Conservation (phyloP, 2,888 invertebrate genomes). For the Mylabris sibirica region DNA sequence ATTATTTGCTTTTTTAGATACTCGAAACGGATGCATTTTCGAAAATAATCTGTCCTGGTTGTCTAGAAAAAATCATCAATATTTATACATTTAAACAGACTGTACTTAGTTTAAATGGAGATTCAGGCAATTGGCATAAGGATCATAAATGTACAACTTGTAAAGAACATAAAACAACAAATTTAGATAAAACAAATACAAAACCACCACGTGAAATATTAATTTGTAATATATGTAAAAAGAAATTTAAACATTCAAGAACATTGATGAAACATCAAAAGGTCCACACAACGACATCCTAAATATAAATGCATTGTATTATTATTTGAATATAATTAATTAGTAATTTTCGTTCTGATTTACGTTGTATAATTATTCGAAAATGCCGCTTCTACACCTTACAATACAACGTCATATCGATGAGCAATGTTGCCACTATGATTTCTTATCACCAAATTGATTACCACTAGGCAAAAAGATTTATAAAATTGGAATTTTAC, state of each 20-base stretch:
- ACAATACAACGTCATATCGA: too few relatives aligned
- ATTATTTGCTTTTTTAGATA: slow-evolving; percentile 1
- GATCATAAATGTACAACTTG: not conserved
- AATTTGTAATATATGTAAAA: slow-evolving; percentile 6
- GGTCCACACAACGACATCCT: not conserved
- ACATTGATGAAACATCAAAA: slow-evolving; percentile 4
- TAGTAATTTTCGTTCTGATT: not conserved
- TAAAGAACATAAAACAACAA: not conserved
- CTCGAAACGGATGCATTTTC: slow-evolving; percentile 7
- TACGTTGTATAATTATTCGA: not conserved
- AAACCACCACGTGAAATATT: slow-evolving; percentile 2
- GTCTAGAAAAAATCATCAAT: not conserved
- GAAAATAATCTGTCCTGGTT: not conserved
- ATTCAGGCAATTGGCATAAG: not conserved
- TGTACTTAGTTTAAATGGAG: not conserved
- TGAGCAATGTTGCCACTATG: too few relatives aligned
- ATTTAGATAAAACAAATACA: not conserved
- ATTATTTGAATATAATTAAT: not conserved
- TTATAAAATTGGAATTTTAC: too few relatives aligned
- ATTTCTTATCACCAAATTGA: too few relatives aligned
- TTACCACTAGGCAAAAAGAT: too few relatives aligned
- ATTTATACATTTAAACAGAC: slow-evolving; percentile 2
- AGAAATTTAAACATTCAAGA: not conserved
- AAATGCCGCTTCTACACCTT: not conserved
- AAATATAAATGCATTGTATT: not conserved